Evolutionary conservation across 2,888 invertebrate species (phyloP).

Genomic region (Sinohyriopsis cumingii): DNA sequence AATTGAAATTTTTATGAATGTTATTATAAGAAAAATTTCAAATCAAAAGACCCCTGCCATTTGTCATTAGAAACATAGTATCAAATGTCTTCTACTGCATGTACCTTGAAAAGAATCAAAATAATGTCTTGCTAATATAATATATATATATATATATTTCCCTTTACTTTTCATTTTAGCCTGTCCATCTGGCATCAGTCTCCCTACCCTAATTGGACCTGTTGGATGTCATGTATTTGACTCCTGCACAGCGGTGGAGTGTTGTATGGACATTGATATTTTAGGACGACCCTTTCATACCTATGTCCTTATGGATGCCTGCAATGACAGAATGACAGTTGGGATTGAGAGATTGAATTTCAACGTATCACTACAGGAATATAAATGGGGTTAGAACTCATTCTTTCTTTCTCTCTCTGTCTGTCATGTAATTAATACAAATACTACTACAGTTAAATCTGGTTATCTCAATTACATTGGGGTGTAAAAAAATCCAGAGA

Average conservation of each 20-base stretch:
- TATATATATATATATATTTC: not conserved
- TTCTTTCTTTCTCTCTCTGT: too few species aligned
- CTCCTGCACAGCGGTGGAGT: constrained; percentile 27
- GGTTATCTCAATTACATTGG: too few species aligned
- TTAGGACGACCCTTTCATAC: constrained; percentile 20
- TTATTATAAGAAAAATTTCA: too few species aligned
- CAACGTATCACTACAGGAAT: constrained; percentile 25
- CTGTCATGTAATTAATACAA: too few species aligned
- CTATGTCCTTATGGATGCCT: constrained; percentile 29
- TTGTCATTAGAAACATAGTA: too few species aligned
- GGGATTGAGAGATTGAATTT: constrained; percentile 34
- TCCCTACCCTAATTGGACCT: constrained; percentile 9
- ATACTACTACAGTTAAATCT: too few species aligned
- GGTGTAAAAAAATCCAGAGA: too few species aligned
- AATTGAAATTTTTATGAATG: too few species aligned
- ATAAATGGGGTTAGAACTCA: constrained; percentile 19
- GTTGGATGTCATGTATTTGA: constrained; percentile 23
- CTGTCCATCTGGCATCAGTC: constrained; percentile 9
- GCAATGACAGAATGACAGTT: constrained; percentile 26
- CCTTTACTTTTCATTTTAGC: constrained; percentile 4
- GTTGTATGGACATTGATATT: constrained; percentile 21
- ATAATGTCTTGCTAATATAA: not conserved
- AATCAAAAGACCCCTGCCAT: too few species aligned
- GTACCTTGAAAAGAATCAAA: too few species aligned
- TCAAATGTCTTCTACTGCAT: too few species aligned